Evolutionary conservation across 2,888 invertebrate species (phyloP), one percentile per base, ranked within the genome.

Genomic region (Anthrax anthrax): DNA sequence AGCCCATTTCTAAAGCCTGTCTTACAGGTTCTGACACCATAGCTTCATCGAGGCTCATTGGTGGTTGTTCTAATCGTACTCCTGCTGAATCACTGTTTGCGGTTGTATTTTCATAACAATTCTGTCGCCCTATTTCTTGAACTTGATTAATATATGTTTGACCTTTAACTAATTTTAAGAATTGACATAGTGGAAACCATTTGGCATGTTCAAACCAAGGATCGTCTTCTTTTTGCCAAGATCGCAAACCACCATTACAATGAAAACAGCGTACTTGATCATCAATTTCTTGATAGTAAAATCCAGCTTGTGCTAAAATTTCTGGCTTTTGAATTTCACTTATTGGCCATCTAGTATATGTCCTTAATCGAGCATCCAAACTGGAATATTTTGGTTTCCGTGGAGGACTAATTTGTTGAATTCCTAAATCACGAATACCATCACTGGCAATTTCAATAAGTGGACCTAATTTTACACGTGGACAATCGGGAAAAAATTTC

Each of bases 141-240:
- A 60, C 70, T 48, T 63, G 67, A 47, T 78, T 75, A 4, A 92
- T 78, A 61, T 81, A 94, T 39, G 81, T 78, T 50, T 78, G 77
- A 13, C 91, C 91, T 62, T 88, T 88, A 42, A 84, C 78, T 46
- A 90, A 73, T 47, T 77, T 69, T 17, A 96, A 78, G 64, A 81
- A 95, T 10, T 81, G 82, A 66, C 95, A 96, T 60, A 78, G 77
- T 1, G 90, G 84, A 72, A 90, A 94, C 91, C 91, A 95, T 57
- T 82, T 77, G 13, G 90, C 91, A 70, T 96, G 96, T 62, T 95
- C 95, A 45, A 79, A 76, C 92, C 94, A 95, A 1, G 92, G 91
- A 60, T 85, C 84, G 65, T 95, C 95, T 17, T 80, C 79, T 37
- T 80, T 77, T 64, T 90, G 85, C 95, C 95, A 96, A 61, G 84